Evolutionary conservation across 64 coral and sea anemone genomes (phyloP), one percentile per base, ranked within the genome.

Genomic region (Stichodactyla mertensii): DNA sequence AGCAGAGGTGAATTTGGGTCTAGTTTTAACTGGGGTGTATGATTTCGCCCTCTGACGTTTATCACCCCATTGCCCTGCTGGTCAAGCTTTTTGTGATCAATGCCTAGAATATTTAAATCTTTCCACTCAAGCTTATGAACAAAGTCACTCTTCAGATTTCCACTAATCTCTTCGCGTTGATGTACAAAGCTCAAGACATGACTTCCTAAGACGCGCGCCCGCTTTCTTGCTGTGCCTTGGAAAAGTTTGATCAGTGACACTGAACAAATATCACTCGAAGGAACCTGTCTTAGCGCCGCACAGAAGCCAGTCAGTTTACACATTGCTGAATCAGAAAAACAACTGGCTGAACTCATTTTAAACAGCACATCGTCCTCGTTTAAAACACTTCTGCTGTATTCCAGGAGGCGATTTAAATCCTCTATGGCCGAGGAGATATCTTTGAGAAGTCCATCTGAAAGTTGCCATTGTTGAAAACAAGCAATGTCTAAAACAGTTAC

Each of bases 351-450:
- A 52, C 78, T 52, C 36, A 55, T 52, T 81, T 85, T 85, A 61
- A 57, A 85, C 6, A 85, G 14, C 3, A 85, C 60, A 16, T 85
- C 82, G 79, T 84, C 78, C 62, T 97, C 91, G 51, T 52, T 87
- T 51, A 87, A 67, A 67, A 92, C 81, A 79, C 77, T 90, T 52
- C 83, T 88, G 45, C 85, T 70, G 56, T 87, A 90, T 56, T 97
- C 94, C 60, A 87, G 52, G 19, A 97, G 85, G 53, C 92, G 91
- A 86, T 97, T 97, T 84, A 85, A 97, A 26, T 97, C 91, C 54
- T 97, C 94, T 55, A 97, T 93, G 78, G 91, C 91, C 27, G 91
- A 84, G 23, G 85, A 89, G 64, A 93, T 71, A 78, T 83, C 59
- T 27, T n/a, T 90, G 20, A 92, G 51, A 7, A 82, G 83, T 87